Evolutionary conservation across 2,113 vertebrate genomes (phyloP), one percentile per base, ranked within the genome.

Genomic region (Solea senegalensis): DNA sequence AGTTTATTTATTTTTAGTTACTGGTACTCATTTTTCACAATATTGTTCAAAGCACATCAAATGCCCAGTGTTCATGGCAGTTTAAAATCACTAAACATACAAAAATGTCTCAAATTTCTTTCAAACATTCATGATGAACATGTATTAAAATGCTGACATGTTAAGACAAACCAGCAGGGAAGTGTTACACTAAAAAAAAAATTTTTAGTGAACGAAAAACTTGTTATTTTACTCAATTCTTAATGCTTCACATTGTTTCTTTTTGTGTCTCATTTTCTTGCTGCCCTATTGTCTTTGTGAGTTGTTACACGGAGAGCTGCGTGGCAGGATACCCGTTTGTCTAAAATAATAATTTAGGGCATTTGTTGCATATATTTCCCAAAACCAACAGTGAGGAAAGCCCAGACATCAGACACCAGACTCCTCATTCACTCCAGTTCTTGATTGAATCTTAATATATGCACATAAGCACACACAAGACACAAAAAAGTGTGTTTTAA

Each of bases 361-460:
- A 71, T 84, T 68, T 82, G 71, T 50, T 57, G 48, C 65, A 75
- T 64, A 80, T 21, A 14, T 73, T 81, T 64, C 51, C 52, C 44
- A 14, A 40, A 80, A 49, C 62, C 57, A 62, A 53, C 62, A 53
- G 50, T 55, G 48, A 55, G 62, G 65, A 54, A 80, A 46, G 5
- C 72, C 78, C 51, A 68, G 78, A 21, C 21, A 21, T 21, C 21
- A 21, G 8, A 61, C 61, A 77, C 68, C 60, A 49, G 40, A 40
- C 69, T 74, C 64, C 69, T 43, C 1, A 28, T 67, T 68, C 50
- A 63, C 61, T 39, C 26, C 26, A 48, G 15, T 67, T 46, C 50
- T 51, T 81, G 55, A 51, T 72, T 62, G 46, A 56, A 66, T 62
- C 11, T 11, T 15, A 34, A 74, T 40, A 21, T 45, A 34, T 45